A percentile compares a stretch with the other conserved stretches of the same genome.
Conservation (phyloP, 2,797 vertebrate genomes). For the Bufotes viridis region DNA sequence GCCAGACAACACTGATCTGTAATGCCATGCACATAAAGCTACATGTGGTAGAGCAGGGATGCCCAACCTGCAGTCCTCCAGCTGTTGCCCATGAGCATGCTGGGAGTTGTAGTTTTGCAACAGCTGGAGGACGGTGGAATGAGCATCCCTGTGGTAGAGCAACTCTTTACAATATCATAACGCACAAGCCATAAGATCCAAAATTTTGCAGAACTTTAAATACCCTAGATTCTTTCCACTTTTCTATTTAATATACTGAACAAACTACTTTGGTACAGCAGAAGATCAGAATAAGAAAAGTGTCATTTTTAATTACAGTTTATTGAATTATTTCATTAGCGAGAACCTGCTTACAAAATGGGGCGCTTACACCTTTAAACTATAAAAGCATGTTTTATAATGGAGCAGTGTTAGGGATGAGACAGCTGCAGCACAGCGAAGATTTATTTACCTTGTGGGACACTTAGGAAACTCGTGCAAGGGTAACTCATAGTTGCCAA, state of each 20-base stretch:
- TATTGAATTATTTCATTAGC: not conserved
- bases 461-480: not conserved
- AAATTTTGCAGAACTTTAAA: not conserved
- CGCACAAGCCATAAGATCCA: not conserved
- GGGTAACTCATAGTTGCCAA: conserved; percentile 13
- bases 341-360: not conserved
- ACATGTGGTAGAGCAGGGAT: no score
- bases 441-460: conserved; percentile 15
- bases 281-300: not conserved
- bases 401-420: conserved; percentile 4
- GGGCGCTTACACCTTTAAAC: not conserved
- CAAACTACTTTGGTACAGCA: not conserved
- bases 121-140: no score
- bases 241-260: not conserved
- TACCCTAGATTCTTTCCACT: not conserved
- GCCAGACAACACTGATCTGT: no score
- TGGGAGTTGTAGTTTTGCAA: no score
- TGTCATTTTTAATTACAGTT: not conserved
- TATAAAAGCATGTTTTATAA: not conserved
- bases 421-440: conserved; percentile 1
- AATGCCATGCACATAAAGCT: no score
- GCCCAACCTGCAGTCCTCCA: no score
- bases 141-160: not conserved
- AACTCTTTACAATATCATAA: not conserved
- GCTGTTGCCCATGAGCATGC: no score